Evolutionary conservation across 1,140 invertebrate genomes (phyloP).

Genomic region (Brachionus koreanus): DNA sequence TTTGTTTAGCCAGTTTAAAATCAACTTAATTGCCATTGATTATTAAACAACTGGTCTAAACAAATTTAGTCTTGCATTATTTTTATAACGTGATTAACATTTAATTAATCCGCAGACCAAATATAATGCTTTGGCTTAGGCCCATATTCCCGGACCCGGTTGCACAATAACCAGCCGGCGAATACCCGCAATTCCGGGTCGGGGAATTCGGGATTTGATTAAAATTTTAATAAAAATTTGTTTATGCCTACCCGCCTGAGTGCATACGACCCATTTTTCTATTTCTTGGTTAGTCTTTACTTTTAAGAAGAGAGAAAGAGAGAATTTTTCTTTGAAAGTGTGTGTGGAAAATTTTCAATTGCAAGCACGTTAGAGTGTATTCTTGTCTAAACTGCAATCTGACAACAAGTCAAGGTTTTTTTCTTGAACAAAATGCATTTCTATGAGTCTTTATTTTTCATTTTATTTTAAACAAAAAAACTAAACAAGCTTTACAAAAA

Average conservation of each 20-base stretch:
- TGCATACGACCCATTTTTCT: constrained; percentile 45
- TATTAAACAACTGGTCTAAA: not conserved
- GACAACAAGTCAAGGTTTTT: not conserved
- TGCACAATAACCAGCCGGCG: not conserved
- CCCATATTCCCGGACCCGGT: not conserved
- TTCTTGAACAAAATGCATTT: not conserved
- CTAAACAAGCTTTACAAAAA: constrained; percentile 26
- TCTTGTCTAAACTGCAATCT: not conserved
- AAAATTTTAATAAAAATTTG: not conserved
- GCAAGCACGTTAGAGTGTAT: not conserved
- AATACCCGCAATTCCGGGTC: constrained; percentile 11
- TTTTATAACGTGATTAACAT: constrained; percentile 40
- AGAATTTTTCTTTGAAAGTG: constrained; percentile 8
- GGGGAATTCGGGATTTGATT: constrained; percentile 21
- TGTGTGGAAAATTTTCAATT: constrained; percentile 5
- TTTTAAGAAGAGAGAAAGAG: not conserved
- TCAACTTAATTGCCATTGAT: not conserved
- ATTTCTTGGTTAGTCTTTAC: not conserved
- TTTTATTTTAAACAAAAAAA: not conserved
- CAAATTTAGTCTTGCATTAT: constrained; percentile 34
- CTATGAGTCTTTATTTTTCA: not conserved
- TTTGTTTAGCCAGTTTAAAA: not conserved
- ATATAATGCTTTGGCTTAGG: constrained; percentile 35
- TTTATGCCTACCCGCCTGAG: constrained; percentile 29
- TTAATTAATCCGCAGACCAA: constrained; percentile 39